Conservation (phyloP, 1,140 invertebrate species). For the Nixonia krombeini region DNA sequence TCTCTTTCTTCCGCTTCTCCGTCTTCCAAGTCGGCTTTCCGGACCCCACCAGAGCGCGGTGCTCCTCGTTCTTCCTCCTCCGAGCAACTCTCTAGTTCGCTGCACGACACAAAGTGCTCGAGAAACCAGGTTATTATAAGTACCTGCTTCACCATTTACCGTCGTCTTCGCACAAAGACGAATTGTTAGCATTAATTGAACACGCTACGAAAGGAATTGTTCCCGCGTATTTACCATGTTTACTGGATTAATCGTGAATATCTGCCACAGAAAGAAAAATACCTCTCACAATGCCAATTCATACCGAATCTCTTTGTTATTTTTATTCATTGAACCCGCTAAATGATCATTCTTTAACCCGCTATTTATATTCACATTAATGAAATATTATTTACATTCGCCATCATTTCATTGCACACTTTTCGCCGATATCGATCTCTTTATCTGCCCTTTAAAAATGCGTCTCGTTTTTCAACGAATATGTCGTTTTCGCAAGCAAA, state of each 20-base stretch:
- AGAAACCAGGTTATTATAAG: conserved; percentile 65
- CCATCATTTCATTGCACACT: no score
- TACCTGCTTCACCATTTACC: conserved; percentile 61
- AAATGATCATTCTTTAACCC: background rate
- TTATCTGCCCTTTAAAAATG: no score
- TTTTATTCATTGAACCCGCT: background rate
- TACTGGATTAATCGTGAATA: conserved; percentile 44
- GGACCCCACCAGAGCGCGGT: conserved; percentile 17
- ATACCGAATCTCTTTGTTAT: conserved; percentile 20
- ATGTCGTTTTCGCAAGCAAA: no score
- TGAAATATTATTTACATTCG: no score
- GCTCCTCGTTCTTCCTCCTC: conserved; percentile 23
- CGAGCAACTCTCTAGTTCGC: conserved; percentile 35
- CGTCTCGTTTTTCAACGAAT: no score
- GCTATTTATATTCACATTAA: background rate
- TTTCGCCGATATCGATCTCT: no score
- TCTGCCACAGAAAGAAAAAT: conserved; percentile 27
- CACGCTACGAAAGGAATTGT: conserved; percentile 35
- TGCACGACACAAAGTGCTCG: conserved; percentile 47
- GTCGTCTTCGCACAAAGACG: conserved; percentile 59
- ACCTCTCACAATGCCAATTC: conserved; percentile 31
- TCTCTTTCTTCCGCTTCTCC: conserved; percentile 20
- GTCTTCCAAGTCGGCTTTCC: conserved; percentile 30
- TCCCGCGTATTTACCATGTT: conserved; percentile 43
- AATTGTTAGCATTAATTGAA: conserved; percentile 67